Percentiles rank a stretch among this genome's conserved stretches.
Evolutionary conservation across 2,797 vertebrate species (phyloP).

Genomic region (Hephaestus fuliginosus): DNA sequence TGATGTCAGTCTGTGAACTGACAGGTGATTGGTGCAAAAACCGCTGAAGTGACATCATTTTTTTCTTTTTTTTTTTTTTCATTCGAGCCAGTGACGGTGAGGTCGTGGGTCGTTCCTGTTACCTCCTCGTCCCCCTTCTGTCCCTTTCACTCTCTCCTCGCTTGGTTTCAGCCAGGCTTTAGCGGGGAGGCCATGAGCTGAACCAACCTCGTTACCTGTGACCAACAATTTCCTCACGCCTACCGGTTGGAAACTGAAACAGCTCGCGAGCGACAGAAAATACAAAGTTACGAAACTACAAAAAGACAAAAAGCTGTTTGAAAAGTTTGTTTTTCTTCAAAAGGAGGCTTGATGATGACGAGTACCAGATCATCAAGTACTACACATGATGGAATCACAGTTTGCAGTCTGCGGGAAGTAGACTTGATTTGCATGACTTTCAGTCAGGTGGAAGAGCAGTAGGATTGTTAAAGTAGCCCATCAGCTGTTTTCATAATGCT

Average conservation of each 20-base stretch:
- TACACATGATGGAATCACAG: conserved; percentile 72
- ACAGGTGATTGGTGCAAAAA: conserved; percentile 50
- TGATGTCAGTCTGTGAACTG: conserved; percentile 26
- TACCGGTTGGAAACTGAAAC: conserved; percentile 2
- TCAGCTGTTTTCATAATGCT: conserved; percentile 17
- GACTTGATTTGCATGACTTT: conserved; percentile 68
- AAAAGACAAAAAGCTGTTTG: conserved; percentile 2
- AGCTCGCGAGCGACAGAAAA: not conserved
- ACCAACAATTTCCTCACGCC: not conserved
- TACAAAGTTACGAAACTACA: conserved; percentile 9
- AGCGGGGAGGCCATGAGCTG: not conserved
- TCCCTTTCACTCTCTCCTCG: not conserved
- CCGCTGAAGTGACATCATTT: conserved; percentile 43
- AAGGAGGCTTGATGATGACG: conserved; percentile 5
- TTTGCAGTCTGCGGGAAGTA: conserved; percentile 78
- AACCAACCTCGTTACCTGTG: conserved; percentile 2
- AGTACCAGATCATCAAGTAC: conserved; percentile 33
- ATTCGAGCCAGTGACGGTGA: conserved; percentile 19
- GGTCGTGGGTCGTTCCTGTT: conserved; percentile 20
- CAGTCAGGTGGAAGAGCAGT: conserved; percentile 77
- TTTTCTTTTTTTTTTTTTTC: not conserved
- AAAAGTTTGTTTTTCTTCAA: conserved; percentile 16
- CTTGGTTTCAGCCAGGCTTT: conserved; percentile 6
- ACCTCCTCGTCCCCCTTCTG: not conserved
- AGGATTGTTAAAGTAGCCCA: conserved; percentile 58